Base-by-base conservation (phyloP, 2,113 vertebrate genomes). In the Cyprinus carpio region DNA sequence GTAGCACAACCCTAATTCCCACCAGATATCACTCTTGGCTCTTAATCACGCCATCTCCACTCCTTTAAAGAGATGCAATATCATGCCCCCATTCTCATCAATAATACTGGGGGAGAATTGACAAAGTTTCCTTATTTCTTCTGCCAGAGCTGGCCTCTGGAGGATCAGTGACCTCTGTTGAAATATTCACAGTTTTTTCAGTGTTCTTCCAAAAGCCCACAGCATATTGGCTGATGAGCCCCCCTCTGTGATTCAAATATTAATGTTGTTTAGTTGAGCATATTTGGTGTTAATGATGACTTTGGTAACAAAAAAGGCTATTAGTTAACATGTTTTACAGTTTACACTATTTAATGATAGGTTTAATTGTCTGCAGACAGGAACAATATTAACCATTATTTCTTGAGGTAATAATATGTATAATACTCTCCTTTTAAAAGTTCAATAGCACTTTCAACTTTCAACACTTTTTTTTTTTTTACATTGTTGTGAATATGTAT, bases 31-130 rank as follows among this genome's bases (percentile, higher is more conserved):
- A 62, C 85, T 23, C 84, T 67, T 67, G 84, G 85, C 86, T 84
- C 81, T 85, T 92, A 90, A 92, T 92, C 91, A 88, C 23, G 29
- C 58, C 85, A 86, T 91, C 81, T 90, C 75, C 89, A 75, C 69
- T 87, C 77, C 64, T 82, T 91, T 88, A 92, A 87, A 84, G 87
- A 84, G 79, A 88, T 67, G 71, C 82, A 88, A 85, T 81, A 81
- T 80, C 82, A 62, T 75, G 80, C 85, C 88, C 40, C 86, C 64
- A 25, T 64, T 81, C 87, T 91, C 88, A 92, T 93, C 86, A 89
- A 90, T 93, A 92, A 92, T 91, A 87, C 90, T 89, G 87, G 23
- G 34, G 43, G 13, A 51, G 84, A 83, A 86, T 82, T 75, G 86
- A 69, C 72, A 67, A 54, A 60, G 69, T 49, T 60, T 12, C 31